Evolutionary conservation across 2,113 vertebrate genomes (phyloP), one percentile per base, ranked within the genome.

Genomic region (Emydura subglobosa): DNA sequence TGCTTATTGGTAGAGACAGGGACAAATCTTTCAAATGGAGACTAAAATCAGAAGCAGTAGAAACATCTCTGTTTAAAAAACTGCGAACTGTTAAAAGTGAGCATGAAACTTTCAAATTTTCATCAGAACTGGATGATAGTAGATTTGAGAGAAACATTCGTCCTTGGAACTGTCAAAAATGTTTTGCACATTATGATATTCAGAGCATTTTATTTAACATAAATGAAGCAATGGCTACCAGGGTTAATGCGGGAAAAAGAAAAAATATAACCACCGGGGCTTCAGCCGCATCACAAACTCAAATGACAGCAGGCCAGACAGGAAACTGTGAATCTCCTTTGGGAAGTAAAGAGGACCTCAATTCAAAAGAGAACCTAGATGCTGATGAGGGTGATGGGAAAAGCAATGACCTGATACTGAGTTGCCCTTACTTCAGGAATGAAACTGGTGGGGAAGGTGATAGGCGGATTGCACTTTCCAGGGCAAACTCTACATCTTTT

Each of bases 241-340:
- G 99, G 93, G 98, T 98, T 83, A 99, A 97, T 80, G 98, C 99
- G 91, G 98, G 98, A 47, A 99, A 99, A 97, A 98, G 99, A 91
- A 99, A 99, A 96, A 99, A 99, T 96, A 99, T 98, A 83, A 99
- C 99, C 55, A 99, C 99, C 0, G 99, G 99, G 54, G 99, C 99
- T 83, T 99, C 99, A 0, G 99, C 99, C 1, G 99, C 99, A 0
- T 99, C 99, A 3, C 99, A 99, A 90, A 98, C 98, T 59, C 98
- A 98, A 82, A 88, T 97, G 90, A 88, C 98, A 4, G 22, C 94
- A 2, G 98, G 98, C 82, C 98, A 98, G 83, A 79, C 94, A 0
- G 97, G 94, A 93, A 96, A 92, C 96, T 99, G 99, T 83, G 99
- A 99, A 87, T 99, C 99, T 81, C 99, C 99, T 0, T 96, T 99